A percentile compares a stretch with the other conserved stretches of the same genome.
Conservation (phyloP, 64 coral and sea anemone genomes). For the Trachythela sp. region DNA sequence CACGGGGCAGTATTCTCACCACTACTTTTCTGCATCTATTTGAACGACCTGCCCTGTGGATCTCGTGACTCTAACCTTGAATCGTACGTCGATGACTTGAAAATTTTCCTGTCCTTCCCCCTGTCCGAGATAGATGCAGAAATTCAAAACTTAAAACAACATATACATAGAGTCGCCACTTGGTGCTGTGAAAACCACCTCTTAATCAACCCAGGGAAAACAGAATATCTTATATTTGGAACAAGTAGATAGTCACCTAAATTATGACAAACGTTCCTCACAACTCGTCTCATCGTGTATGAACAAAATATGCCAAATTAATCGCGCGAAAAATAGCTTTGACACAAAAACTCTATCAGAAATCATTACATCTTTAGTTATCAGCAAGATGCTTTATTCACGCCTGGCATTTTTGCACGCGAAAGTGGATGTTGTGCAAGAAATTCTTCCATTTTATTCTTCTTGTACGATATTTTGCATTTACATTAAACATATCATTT, state of each 20-base stretch:
- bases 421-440: too few relatives aligned
- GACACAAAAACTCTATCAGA: not conserved
- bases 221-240: not conserved
- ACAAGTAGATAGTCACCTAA: not conserved
- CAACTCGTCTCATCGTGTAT: not conserved
- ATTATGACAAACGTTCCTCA: not conserved
- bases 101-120: not conserved
- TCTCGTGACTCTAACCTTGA: not conserved
- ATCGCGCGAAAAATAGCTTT: conserved; percentile 11
- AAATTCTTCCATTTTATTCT: too few relatives aligned
- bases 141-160: not conserved
- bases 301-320: not conserved
- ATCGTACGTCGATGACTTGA: not conserved
- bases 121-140: not conserved
- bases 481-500: too few relatives aligned
- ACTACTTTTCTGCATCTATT: too few relatives aligned
- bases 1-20: not conserved
- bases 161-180: not conserved
- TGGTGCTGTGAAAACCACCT: conserved; percentile 16
- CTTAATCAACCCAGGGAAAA: not conserved
- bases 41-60: not conserved
- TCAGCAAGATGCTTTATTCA: conserved; percentile 15
- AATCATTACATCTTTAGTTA: not conserved
- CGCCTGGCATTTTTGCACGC: too few relatives aligned
- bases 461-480: too few relatives aligned